These are phyloP conservation scores for Glyptemys insculpta DNA, from an alignment of 2,797 vertebrate species.

Conservation along the genomic window DNA sequence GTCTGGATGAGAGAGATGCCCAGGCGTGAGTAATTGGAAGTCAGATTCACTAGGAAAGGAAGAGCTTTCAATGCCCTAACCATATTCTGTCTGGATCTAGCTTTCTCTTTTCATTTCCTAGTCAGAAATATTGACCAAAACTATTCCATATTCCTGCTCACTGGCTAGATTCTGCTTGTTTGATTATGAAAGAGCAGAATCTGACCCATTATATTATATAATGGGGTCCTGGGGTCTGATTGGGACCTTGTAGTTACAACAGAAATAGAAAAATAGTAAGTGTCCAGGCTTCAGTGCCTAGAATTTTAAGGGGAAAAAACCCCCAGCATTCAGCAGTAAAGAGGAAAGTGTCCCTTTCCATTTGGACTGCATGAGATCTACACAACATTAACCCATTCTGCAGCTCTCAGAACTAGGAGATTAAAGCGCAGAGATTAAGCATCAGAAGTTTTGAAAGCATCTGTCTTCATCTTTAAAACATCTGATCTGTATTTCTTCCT, in stretches of 20 bases:
- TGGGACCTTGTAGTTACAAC: neutral
- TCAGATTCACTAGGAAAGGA: neutral
- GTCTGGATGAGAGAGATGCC: neutral
- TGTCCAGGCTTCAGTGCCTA: neutral
- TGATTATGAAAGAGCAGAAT: neutral
- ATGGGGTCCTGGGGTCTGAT: neutral
- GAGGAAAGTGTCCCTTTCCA: neutral
- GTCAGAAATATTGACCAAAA: neutral
- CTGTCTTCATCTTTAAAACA: neutral
- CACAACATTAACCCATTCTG: neutral
- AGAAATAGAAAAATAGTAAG: constrained; percentile 1
- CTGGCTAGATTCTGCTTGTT: neutral
- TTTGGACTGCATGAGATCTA: neutral
- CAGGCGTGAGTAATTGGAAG: neutral
- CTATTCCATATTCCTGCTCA: neutral
- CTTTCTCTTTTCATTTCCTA: neutral
- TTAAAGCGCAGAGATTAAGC: neutral
- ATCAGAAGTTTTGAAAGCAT: neutral
- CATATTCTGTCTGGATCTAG: neutral
- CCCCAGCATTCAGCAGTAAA: neutral
- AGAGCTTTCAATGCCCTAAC: accelerated
- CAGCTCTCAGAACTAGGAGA: neutral
- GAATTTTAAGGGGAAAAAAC: neutral
- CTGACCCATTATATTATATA: neutral
- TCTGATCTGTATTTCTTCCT: neutral